Evolutionary conservation across 2,888 invertebrate genomes (phyloP).

Genomic region (Pyrochroa serraticornis): DNA sequence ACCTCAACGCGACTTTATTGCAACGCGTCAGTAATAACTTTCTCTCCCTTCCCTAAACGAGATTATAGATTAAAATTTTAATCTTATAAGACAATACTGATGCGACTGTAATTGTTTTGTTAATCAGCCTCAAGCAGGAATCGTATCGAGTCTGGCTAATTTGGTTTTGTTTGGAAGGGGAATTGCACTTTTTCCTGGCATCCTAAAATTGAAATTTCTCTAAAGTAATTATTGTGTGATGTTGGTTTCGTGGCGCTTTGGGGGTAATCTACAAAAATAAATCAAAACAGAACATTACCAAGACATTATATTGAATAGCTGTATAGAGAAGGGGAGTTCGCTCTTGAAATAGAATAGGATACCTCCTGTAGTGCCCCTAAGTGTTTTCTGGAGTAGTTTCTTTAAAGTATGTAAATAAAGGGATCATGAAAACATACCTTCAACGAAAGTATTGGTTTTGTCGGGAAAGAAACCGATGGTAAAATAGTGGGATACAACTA

Average conservation of each 20-base stretch:
- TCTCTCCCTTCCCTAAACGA: neutral
- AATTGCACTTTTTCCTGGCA: no score
- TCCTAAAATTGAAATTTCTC: no score
- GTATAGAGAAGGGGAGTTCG: constrained; percentile 14
- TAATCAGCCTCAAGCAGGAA: constrained; percentile 3
- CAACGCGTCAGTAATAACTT: constrained; percentile 3
- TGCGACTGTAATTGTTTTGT: constrained; percentile 19
- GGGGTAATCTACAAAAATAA: constrained; percentile 8
- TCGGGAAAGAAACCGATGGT: neutral
- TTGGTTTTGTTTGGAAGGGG: constrained; percentile 7
- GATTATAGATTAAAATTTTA: constrained; percentile 9
- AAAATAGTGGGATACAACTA: constrained; percentile 11
- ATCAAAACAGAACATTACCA: constrained; percentile 12
- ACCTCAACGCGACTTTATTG: neutral
- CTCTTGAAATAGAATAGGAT: constrained; percentile 21
- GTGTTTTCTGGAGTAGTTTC: constrained; percentile 25
- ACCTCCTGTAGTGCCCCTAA: constrained; percentile 24
- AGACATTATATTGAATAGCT: constrained; percentile 21
- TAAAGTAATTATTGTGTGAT: no score
- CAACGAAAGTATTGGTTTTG: neutral
- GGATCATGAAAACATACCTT: constrained; percentile 10
- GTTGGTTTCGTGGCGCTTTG: no score
- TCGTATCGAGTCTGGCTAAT: constrained; percentile 12
- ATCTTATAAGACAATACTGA: constrained; percentile 8
- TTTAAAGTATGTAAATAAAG: constrained; percentile 23